phyloP scores from a whole-genome alignment of 2,888 invertebrate genomes.

The Agrochola lychnidis region DNA sequence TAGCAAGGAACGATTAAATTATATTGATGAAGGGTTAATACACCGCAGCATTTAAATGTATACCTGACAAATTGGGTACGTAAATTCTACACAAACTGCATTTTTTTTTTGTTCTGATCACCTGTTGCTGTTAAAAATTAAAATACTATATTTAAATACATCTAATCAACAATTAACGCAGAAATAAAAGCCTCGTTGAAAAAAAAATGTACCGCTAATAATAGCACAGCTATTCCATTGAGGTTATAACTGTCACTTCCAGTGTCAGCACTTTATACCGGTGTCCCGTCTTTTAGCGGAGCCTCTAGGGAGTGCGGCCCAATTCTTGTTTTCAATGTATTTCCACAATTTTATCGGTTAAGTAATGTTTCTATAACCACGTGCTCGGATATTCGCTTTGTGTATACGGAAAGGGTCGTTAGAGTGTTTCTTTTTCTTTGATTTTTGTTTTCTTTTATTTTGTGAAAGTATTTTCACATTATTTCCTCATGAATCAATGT shows the following conservation, averaged over 20 bases:
- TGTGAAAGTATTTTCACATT: background rate
- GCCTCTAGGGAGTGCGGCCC: constrained; percentile 42
- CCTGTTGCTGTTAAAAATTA: background rate
- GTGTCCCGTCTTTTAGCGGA: constrained; percentile 11
- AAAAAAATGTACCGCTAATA: constrained; percentile 5
- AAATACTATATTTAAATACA: background rate
- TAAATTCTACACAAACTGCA: background rate
- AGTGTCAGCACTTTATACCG: constrained; percentile 22
- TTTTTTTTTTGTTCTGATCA: background rate
- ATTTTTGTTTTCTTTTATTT: constrained; percentile 12
- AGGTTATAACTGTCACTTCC: constrained; percentile 28
- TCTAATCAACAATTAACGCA: background rate
- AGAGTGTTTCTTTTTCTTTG: constrained; percentile 14
- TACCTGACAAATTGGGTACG: background rate
- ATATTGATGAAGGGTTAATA: background rate
- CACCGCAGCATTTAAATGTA: background rate
- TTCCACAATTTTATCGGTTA: constrained; percentile 47
- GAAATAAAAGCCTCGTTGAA: background rate
- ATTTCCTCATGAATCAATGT: background rate
- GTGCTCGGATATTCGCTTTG: constrained; percentile 20
- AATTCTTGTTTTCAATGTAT: constrained; percentile 58
- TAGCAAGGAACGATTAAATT: background rate
- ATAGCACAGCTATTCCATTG: constrained; percentile 6
- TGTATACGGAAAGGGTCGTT: background rate
- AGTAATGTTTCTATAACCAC: constrained; percentile 52